Evolutionary conservation across 1,140 invertebrate species (phyloP).

Genomic region (Drosophila melanica): DNA sequence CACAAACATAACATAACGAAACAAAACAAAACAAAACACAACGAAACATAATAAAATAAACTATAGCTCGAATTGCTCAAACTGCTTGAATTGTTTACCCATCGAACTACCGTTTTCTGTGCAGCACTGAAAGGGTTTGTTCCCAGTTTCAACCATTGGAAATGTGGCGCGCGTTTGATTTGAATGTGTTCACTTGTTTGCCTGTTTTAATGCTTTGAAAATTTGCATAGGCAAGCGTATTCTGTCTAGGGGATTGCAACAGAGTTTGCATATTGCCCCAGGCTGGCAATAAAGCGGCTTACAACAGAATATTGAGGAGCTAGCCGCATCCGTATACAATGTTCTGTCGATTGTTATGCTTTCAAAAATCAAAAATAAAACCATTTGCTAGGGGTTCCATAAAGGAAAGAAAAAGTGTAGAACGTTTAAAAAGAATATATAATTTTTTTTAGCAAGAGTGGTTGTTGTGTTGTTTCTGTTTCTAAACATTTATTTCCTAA

Average conservation of each 20-base stretch:
- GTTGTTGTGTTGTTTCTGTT: background rate
- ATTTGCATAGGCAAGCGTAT: slow-evolving; percentile 75
- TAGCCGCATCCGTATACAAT: background rate
- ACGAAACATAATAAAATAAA: slow-evolving; percentile 14
- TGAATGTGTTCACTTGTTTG: slow-evolving; percentile 25
- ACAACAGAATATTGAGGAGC: slow-evolving; percentile 13
- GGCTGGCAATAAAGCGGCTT: slow-evolving; percentile 28
- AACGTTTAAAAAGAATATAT: background rate
- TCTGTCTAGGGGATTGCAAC: slow-evolving; percentile 52
- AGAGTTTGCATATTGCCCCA: slow-evolving; percentile 64
- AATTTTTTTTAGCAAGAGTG: background rate
- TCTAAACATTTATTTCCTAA: too few species aligned
- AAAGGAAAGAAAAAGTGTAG: background rate
- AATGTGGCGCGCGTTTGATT: slow-evolving; percentile 6
- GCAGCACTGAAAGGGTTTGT: slow-evolving; percentile 13
- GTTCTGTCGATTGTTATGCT: slow-evolving; percentile 1
- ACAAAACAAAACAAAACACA: slow-evolving; percentile 2
- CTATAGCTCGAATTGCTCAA: slow-evolving; percentile 60
- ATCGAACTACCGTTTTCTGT: slow-evolving; percentile 30
- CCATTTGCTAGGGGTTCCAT: background rate
- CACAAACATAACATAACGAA: background rate
- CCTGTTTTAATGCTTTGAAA: slow-evolving; percentile 30
- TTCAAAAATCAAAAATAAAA: slow-evolving; percentile 15
- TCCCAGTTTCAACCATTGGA: background rate
- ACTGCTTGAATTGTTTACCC: slow-evolving; percentile 20